Evolutionary conservation across 2,888 invertebrate species (phyloP).

Genomic region (Drosophila tanythrix): DNA sequence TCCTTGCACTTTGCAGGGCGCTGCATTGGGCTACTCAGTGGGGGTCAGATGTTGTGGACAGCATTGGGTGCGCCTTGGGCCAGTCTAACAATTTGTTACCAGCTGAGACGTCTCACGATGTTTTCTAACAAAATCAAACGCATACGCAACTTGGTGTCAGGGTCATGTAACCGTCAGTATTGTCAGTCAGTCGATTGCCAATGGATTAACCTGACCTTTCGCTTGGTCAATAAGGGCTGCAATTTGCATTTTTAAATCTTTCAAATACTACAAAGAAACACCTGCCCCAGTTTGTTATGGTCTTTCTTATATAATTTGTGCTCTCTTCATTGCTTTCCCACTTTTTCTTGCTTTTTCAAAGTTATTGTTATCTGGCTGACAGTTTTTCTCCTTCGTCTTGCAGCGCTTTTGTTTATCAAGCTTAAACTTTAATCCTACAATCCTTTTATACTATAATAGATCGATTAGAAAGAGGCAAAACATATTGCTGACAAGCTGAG

Average conservation of each 20-base stretch:
- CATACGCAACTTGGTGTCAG: slow-evolving; percentile 37
- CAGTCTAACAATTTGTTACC: slow-evolving; percentile 19
- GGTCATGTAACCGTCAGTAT: slow-evolving; percentile 33
- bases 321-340: neutral
- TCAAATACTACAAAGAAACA: neutral
- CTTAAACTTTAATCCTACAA: neutral
- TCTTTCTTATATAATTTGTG: neutral
- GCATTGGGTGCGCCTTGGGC: slow-evolving; percentile 37
- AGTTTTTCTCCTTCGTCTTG: neutral
- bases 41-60: slow-evolving; percentile 36
- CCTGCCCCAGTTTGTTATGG: neutral
- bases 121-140: slow-evolving; percentile 16
- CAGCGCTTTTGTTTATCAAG: neutral
- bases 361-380: neutral
- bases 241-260: slow-evolving; percentile 1
- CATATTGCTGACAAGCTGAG: neutral
- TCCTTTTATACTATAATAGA: neutral
- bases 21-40: slow-evolving; percentile 14
- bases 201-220: slow-evolving; percentile 37
- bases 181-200: slow-evolving; percentile 9
- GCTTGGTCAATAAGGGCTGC: slow-evolving; percentile 18
- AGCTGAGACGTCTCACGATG: slow-evolving; percentile 20
- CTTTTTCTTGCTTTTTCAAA: neutral
- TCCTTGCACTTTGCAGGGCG: slow-evolving; percentile 63
- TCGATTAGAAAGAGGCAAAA: neutral